phyloP scores from a whole-genome alignment of 2,888 invertebrate species.

The Drosophila suboccidentalis region DNA sequence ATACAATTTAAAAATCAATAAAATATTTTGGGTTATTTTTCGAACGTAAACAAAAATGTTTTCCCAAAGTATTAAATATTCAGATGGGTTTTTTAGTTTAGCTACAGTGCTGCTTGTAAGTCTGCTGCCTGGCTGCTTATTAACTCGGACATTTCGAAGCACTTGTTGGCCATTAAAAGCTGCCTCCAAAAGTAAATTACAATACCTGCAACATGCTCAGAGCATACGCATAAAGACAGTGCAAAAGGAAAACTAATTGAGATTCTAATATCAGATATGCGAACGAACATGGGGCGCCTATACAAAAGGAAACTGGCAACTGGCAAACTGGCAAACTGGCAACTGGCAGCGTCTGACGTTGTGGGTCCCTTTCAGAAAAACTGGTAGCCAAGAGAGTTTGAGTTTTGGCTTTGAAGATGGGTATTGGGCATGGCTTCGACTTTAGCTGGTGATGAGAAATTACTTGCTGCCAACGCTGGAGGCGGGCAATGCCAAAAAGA shows the following conservation, averaged over 20 bases:
- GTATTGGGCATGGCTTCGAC: constrained; percentile 11
- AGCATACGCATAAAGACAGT: constrained; percentile 65
- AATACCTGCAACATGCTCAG: constrained; percentile 49
- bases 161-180: constrained; percentile 46
- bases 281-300: constrained; percentile 68
- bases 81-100: background rate
- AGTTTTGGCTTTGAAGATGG: constrained; percentile 58
- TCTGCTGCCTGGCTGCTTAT: constrained; percentile 13
- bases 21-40: background rate
- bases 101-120: constrained; percentile 2
- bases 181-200: constrained; percentile 70
- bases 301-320: constrained; percentile 36
- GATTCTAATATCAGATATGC: constrained; percentile 80
- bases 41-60: background rate
- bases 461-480: constrained; percentile 74
- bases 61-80: too few relatives aligned
- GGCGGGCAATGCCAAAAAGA: constrained; percentile 65
- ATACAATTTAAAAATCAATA: background rate
- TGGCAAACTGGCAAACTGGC: too few relatives aligned
- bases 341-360: constrained; percentile 20
- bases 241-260: constrained; percentile 75
- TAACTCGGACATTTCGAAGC: constrained; percentile 14
- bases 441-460: constrained; percentile 72
- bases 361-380: constrained; percentile 58
- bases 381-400: constrained; percentile 64